Evolutionary conservation across 2,888 invertebrate species (phyloP).

Genomic region (Fragum sueziense): DNA sequence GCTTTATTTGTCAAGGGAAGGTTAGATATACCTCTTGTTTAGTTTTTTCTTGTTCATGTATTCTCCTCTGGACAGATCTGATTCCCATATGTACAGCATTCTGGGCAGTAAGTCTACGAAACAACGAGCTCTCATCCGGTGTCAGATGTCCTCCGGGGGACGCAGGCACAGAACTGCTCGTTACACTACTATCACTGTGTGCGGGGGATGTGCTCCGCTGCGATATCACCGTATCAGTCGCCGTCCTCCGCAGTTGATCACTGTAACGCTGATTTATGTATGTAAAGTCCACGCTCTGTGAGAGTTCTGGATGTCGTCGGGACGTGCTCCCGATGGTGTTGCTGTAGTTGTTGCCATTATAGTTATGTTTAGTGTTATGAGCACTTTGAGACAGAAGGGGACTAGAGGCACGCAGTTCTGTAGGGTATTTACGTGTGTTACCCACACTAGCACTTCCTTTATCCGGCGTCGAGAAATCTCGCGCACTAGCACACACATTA

Average conservation of each 20-base stretch:
- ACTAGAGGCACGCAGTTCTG: slow-evolving; percentile 58
- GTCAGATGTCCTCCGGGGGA: slow-evolving; percentile 55
- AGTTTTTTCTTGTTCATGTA: slow-evolving; percentile 77
- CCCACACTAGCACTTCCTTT: slow-evolving; percentile 13
- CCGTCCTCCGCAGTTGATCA: slow-evolving; percentile 69
- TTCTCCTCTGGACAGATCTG: slow-evolving; percentile 76
- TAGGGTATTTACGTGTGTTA: slow-evolving; percentile 39
- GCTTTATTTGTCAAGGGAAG: no score
- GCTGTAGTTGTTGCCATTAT: slow-evolving; percentile 45
- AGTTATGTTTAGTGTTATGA: slow-evolving; percentile 20
- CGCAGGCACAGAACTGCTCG: slow-evolving; percentile 27
- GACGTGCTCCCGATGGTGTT: slow-evolving; percentile 64
- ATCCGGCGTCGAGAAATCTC: slow-evolving; percentile 19
- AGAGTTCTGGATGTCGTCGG: slow-evolving; percentile 67
- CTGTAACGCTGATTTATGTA: slow-evolving; percentile 61
- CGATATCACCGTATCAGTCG: slow-evolving; percentile 73
- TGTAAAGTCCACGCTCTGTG: slow-evolving; percentile 74
- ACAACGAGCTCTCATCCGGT: slow-evolving; percentile 59
- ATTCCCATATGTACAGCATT: slow-evolving; percentile 78
- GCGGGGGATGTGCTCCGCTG: slow-evolving; percentile 57
- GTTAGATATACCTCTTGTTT: slow-evolving; percentile 79
- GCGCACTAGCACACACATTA: slow-evolving; percentile 52
- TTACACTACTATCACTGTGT: slow-evolving; percentile 51
- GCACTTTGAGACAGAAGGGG: slow-evolving; percentile 53
- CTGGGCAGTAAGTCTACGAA: slow-evolving; percentile 70